Evolutionary conservation across 2,888 invertebrate genomes (phyloP).

Genomic region (Drosophila ezoana): DNA sequence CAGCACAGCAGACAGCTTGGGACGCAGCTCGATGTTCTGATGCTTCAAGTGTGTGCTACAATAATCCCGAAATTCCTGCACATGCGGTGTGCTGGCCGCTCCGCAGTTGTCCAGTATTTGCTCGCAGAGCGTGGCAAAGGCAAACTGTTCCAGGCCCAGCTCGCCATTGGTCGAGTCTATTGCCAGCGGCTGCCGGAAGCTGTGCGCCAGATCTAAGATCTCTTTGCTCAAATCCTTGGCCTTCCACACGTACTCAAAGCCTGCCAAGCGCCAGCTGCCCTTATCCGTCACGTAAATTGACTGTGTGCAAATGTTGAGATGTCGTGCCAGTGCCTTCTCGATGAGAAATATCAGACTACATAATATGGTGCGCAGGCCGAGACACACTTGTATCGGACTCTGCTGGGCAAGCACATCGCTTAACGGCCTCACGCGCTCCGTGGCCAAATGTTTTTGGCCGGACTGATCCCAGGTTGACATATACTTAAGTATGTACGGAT

Average conservation of each 20-base stretch:
- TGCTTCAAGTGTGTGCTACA: conserved; percentile 90
- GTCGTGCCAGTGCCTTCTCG: conserved; percentile 91
- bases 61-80: conserved; percentile 89
- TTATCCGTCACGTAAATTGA: conserved; percentile 93
- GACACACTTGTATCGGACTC: conserved; percentile 92
- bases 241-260: conserved; percentile 92
- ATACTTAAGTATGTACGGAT: conserved; percentile 94
- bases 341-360: conserved; percentile 93
- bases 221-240: conserved; percentile 88
- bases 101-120: conserved; percentile 87
- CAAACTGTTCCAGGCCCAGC: conserved; percentile 90
- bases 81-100: conserved; percentile 88
- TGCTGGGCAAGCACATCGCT: conserved; percentile 88
- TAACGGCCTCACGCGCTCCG: conserved; percentile 93
- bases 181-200: conserved; percentile 90
- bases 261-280: conserved; percentile 95
- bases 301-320: conserved; percentile 92
- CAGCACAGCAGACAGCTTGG: conserved; percentile 88
- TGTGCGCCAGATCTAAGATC: conserved; percentile 89
- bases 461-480: conserved; percentile 92
- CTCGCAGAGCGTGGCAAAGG: conserved; percentile 90
- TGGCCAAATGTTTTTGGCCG: conserved; percentile 91
- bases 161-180: conserved; percentile 87
- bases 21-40: conserved; percentile 88
- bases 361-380: conserved; percentile 92